Evolutionary conservation across 2,797 vertebrate genomes (phyloP).

Genomic region (Adelosebastes latens): DNA sequence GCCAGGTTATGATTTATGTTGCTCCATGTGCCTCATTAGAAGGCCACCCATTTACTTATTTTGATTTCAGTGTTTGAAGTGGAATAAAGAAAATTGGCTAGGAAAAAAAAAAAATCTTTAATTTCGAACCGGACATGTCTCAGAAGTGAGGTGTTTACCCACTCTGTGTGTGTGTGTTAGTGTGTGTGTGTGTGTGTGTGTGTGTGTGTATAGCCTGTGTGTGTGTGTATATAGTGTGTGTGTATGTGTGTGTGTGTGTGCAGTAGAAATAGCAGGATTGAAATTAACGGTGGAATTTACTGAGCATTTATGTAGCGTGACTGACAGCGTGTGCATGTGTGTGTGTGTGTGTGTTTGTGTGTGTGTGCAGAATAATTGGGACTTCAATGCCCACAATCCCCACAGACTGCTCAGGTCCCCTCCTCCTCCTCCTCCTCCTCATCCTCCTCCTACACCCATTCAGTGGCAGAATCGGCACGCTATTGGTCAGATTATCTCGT

Average conservation of each 20-base stretch:
- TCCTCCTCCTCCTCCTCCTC: slow-evolving; percentile 16
- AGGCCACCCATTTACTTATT: slow-evolving; percentile 8
- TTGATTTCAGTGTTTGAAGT: slow-evolving; percentile 40
- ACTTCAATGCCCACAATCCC: slow-evolving; percentile 89
- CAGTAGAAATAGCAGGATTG: slow-evolving; percentile 65
- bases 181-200: slow-evolving; percentile 2
- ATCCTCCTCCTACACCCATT: slow-evolving; percentile 62
- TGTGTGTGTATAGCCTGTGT: not conserved
- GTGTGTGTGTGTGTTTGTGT: slow-evolving; percentile 11
- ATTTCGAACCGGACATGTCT: slow-evolving; percentile 32
- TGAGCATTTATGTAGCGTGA: slow-evolving; percentile 83
- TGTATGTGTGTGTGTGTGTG: slow-evolving; percentile 6
- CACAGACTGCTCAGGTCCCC: slow-evolving; percentile 69
- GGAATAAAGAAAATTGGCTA: slow-evolving; percentile 26
- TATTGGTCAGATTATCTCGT: slow-evolving; percentile 58
- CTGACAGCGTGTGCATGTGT: slow-evolving; percentile 67
- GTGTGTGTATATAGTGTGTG: slow-evolving; percentile 1
- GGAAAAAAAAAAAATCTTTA: slow-evolving; percentile 24
- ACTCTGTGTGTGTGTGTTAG: not conserved
- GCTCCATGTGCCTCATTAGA: slow-evolving; percentile 10
- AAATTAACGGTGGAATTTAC: slow-evolving; percentile 82
- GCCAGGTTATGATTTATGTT: slow-evolving; percentile 15
- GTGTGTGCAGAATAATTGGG: slow-evolving; percentile 80
- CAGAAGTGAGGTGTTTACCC: slow-evolving; percentile 29
- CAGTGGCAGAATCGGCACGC: slow-evolving; percentile 23